Conservation (phyloP, 2,113 vertebrate species). For the Polypterus bichir region DNA sequence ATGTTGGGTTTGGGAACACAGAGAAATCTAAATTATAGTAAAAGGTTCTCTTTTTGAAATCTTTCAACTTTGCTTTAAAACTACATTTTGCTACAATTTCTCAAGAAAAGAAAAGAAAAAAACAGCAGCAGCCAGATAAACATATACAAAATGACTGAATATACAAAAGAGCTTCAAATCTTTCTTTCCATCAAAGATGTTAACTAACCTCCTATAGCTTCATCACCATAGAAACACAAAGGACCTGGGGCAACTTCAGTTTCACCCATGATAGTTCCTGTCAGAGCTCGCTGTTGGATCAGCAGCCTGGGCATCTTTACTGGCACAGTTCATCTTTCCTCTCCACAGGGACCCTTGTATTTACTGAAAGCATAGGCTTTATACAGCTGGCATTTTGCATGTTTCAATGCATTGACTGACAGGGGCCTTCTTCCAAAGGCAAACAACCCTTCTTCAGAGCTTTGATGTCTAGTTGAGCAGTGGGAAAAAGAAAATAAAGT, state of each 20-base stretch:
- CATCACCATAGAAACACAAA: slow-evolving; percentile 25
- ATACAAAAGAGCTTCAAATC: slow-evolving; percentile 21
- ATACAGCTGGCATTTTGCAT: slow-evolving; percentile 2
- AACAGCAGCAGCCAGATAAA: too few species aligned
- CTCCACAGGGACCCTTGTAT: slow-evolving; percentile 23
- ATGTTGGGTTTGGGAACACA: too few species aligned
- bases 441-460: background rate
- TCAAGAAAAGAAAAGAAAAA: too few species aligned
- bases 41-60: too few species aligned
- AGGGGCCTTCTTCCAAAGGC: background rate
- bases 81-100: too few species aligned
- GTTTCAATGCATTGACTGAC: background rate
- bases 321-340: slow-evolving; percentile 29
- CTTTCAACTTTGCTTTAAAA: too few species aligned
- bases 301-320: slow-evolving; percentile 29
- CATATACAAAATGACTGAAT: slow-evolving; percentile 19
- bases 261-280: slow-evolving; percentile 30
- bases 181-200: slow-evolving; percentile 30
- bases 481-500: too few species aligned
- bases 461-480: background rate
- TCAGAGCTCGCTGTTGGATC: slow-evolving; percentile 41
- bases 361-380: background rate
- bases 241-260: slow-evolving; percentile 13
- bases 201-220: slow-evolving; percentile 30
- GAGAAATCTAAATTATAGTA: too few species aligned